Percentiles rank a stretch among this genome's conserved stretches.
These are phyloP conservation scores for Teleiodes luculella DNA, from an alignment of 2,888 invertebrate genomes.

Conservation along the genomic window DNA sequence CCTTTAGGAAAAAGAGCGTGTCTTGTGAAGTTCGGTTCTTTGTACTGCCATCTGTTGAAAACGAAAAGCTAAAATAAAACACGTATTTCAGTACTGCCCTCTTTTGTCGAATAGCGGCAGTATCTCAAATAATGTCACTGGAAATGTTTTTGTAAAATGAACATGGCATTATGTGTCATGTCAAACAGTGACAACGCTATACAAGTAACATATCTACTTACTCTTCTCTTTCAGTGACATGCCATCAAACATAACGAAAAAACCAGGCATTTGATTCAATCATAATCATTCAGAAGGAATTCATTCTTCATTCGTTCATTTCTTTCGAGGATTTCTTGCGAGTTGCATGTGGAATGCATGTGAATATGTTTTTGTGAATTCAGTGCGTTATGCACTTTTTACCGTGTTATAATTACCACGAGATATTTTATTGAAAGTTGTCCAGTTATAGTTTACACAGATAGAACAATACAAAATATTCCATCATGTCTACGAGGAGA, in stretches of 20 bases:
- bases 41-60: conserved; percentile 1
- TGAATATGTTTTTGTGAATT: too few species aligned
- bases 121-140: background rate
- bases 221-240: too few species aligned
- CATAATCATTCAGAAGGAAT: too few species aligned
- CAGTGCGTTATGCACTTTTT: background rate
- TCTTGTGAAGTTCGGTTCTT: too few species aligned
- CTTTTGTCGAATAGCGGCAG: background rate
- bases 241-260: too few species aligned
- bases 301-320: background rate
- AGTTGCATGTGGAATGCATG: too few species aligned
- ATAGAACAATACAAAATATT: background rate
- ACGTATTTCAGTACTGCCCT: background rate
- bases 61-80: background rate
- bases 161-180: background rate
- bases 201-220: too few species aligned
- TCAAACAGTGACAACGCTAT: background rate
- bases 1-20: too few species aligned
- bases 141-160: background rate
- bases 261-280: too few species aligned
- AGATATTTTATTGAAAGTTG: too few species aligned
- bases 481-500: conserved; percentile 80
- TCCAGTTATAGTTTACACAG: too few species aligned
- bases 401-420: too few species aligned
- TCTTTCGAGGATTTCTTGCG: background rate